Evolutionary conservation across 2,113 vertebrate genomes (phyloP).

Genomic region (Aix galericulata): DNA sequence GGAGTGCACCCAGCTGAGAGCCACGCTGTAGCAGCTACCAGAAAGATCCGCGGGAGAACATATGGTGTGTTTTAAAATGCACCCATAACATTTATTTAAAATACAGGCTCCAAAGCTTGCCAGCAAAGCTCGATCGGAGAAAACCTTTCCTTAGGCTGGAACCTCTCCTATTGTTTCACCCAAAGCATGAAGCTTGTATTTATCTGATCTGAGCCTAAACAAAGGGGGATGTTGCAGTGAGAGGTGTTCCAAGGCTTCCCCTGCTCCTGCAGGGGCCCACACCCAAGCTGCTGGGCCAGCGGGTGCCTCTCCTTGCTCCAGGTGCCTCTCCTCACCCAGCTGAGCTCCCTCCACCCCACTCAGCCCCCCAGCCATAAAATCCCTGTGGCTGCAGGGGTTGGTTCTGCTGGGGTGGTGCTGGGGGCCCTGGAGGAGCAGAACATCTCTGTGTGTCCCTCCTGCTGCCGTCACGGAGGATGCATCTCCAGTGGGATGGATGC

Average conservation of each 20-base stretch:
- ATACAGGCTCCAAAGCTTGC: constrained; percentile 34
- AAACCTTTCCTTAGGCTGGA: background rate
- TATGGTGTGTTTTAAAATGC: constrained; percentile 54
- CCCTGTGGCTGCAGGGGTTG: background rate
- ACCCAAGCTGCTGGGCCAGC: background rate
- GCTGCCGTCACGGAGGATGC: background rate
- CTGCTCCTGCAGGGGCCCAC: background rate
- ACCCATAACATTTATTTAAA: constrained; percentile 65
- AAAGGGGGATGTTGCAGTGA: background rate
- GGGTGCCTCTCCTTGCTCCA: background rate
- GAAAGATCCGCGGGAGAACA: constrained; percentile 15
- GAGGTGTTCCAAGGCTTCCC: background rate
- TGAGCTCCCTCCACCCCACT: background rate
- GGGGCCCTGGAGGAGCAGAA: background rate
- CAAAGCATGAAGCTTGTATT: background rate
- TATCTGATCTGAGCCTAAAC: background rate
- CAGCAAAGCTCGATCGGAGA: constrained; percentile 29
- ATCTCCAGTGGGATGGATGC: background rate
- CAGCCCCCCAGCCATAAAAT: background rate
- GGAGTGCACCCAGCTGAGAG: background rate
- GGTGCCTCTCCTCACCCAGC: background rate
- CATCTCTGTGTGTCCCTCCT: background rate
- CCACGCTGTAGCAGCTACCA: background rate
- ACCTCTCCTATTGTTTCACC: background rate
- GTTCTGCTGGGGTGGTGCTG: rapidly evolving